Evolutionary conservation across 2,888 invertebrate genomes (phyloP).

Genomic region (Linhomoeus sp.): DNA sequence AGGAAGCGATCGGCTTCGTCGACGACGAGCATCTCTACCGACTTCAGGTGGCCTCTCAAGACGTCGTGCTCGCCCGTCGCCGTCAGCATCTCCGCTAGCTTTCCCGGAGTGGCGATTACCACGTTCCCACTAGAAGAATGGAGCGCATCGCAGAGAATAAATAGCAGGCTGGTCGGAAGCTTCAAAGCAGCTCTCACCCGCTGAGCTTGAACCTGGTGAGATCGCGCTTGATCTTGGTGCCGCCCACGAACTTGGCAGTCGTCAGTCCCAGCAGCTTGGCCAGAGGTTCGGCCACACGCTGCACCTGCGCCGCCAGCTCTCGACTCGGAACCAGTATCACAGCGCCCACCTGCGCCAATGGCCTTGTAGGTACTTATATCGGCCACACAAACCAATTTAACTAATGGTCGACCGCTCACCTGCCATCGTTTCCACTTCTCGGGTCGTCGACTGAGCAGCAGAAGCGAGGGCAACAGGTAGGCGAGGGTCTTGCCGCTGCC

Average conservation of each 20-base stretch:
- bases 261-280: conserved; percentile 10
- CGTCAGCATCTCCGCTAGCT: conserved; percentile 54
- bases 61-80: conserved; percentile 1
- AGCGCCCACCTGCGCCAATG: conserved; percentile 44
- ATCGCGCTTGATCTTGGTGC: conserved; percentile 56
- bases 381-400: neutral
- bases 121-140: conserved; percentile 44
- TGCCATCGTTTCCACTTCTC: conserved; percentile 25
- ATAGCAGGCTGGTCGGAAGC: too few relatives aligned
- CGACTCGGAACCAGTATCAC: conserved; percentile 83
- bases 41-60: conserved; percentile 2
- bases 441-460: conserved; percentile 40
- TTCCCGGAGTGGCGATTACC: conserved; percentile 78
- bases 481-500: conserved; percentile 96
- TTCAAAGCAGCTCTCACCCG: conserved; percentile 32
- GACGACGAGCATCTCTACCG: conserved; percentile 61
- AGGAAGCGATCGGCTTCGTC: conserved; percentile 91
- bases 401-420: conserved; percentile 13
- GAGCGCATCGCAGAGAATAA: neutral
- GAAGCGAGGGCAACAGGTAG: conserved; percentile 73
- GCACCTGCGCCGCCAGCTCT: conserved; percentile 76
- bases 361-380: neutral
- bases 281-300: conserved; percentile 32
- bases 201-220: conserved; percentile 43
- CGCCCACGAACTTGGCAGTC: conserved; percentile 42